Evolutionary conservation across 2,888 invertebrate genomes (phyloP), one percentile per base, ranked within the genome.

Genomic region (Harmothoe impar): DNA sequence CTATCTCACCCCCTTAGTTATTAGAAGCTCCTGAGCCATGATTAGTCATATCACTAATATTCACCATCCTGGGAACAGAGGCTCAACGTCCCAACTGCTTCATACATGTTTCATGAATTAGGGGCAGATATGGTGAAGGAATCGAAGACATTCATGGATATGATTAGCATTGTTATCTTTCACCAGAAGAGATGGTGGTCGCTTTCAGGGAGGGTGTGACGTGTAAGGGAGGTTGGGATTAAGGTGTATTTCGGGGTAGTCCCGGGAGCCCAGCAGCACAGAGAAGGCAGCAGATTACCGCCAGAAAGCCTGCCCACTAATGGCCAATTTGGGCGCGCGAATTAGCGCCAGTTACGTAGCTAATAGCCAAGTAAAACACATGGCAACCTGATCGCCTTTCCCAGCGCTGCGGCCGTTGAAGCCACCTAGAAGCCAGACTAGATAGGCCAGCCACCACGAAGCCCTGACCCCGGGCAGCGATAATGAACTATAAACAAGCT

Each of bases 291-390:
- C 23, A 54, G 86, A 86, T 86, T 86, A 86, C 86, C 52, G 86
- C 25, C 54, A 86, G 86, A 86, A 56, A 52, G 31, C 31, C 31
- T 25, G 29, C 86, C 54, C 54, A 33, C 86, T 86, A 86, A 86
- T 86, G 86, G 86, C 86, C 86, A 86, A 86, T 86, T 86, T 86
- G 86, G 86, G 56, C 52, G 86, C 54, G 10, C 25, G 86, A 86
- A 86, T 86, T 86, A 86, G 86, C 86, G 86, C 86, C 29, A 31
- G 86, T 86, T 86, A 86, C 33, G 86, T 86, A 56, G 86, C 86
- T 86, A 86, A 86, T 86, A 86, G 86, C 54, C 25, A 29, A 86
- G 86, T 86, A 86, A 86, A 86, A 86, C 86, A 86, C 86, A 54
- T 54, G 54, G 86, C 86, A 86, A 86, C 86, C 86, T 56, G 86